A percentile compares a stretch with the other conserved stretches of the same genome.
phyloP scores from a whole-genome alignment of 2,797 vertebrate species.

The Emydoidea blandingii region DNA sequence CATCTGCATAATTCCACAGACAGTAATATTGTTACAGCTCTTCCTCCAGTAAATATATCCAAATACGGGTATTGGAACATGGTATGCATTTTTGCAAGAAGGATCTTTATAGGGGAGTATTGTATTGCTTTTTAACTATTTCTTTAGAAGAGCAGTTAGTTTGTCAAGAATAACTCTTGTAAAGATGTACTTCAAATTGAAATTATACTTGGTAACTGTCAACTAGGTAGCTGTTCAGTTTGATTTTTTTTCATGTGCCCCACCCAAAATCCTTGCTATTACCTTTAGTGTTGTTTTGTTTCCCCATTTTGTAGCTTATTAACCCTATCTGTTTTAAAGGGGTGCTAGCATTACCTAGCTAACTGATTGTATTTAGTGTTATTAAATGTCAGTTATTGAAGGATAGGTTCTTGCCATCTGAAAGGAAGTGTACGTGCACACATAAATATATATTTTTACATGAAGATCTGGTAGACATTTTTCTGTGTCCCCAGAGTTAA shows the following conservation, averaged over 20 bases:
- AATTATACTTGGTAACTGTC: background rate
- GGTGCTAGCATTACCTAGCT: background rate
- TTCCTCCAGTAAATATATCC: background rate
- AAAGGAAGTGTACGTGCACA: background rate
- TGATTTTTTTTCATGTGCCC: background rate
- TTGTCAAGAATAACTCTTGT: background rate
- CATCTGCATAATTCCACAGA: background rate
- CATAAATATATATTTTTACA: background rate
- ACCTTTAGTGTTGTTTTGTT: background rate
- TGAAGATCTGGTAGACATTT: background rate
- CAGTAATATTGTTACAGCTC: background rate
- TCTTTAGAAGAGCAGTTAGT: accelerated
- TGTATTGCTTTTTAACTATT: background rate
- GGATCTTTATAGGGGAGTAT: background rate
- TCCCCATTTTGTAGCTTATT: background rate
- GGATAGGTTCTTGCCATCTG: background rate
- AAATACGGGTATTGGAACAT: background rate
- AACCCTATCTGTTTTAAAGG: background rate
- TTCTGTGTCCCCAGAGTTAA: background rate
- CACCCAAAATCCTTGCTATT: background rate
- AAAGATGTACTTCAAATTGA: background rate
- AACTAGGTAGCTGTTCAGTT: background rate
- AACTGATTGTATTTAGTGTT: background rate
- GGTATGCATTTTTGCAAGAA: background rate
- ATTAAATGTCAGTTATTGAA: accelerated